Evolutionary conservation across 2,797 vertebrate genomes (phyloP), one percentile per base, ranked within the genome.

Genomic region (Emydoidea blandingii): DNA sequence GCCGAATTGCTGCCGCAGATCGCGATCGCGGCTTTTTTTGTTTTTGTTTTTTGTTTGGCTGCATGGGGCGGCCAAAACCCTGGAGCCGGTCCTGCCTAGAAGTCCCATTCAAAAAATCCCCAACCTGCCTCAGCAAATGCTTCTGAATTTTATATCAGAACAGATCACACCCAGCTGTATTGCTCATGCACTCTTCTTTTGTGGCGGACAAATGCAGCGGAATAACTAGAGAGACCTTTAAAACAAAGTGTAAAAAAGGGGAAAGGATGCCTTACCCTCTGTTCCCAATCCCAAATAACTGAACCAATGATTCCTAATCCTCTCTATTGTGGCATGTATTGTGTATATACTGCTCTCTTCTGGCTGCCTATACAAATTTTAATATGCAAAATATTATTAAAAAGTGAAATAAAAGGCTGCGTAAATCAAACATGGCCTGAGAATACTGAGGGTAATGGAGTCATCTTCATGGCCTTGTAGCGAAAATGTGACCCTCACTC

Each of bases 291-390:
- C 97, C 93, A 93, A 86, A 94, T 82, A 96, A 93, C 56, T 2
- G 52, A 97, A 79, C 57, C 86, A 94, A 79, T 37, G 85, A 93
- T 93, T 97, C 85, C 79, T 97, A 94, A 96, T 95, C 68, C 59
- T 96, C 85, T 91, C 86, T 83, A 85, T 88, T 91, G 90, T 87
- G 93, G 62, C 31, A 1, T 97, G 97, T 84, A 95, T 98, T 97
- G 97, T 98, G 97, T 96, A 98, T 96, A 94, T 98, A 96, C 97
- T 98, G 97, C 97, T 98, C 97, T 98, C 97, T 98, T 98, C 97
- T 97, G 97, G 97, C 97, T 98, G 97, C 94, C 97, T 96, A 95
- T 88, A 97, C 97, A 97, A 95, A 94, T 93, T 96, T 97, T 97
- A 97, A 97, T 97, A 98, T 96, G 95, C 79, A 98, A 97, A 98